phyloP scores from a whole-genome alignment of 2,797 vertebrate genomes.

The Mormyrus hasselquistii region DNA sequence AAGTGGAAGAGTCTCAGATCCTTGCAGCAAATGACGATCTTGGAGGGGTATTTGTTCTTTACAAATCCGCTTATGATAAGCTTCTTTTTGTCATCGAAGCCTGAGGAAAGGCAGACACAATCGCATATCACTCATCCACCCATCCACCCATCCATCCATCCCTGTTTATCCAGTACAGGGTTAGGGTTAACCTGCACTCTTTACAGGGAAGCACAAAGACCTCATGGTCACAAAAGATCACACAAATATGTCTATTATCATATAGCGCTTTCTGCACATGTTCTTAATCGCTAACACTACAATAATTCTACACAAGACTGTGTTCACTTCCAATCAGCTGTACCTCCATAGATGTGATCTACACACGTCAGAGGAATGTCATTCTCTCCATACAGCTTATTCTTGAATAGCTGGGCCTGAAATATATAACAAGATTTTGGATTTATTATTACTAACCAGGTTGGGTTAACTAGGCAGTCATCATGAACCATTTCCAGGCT shows the following conservation, averaged over 20 bases:
- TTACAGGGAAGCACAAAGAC: background rate
- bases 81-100: conserved; percentile 81
- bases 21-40: conserved; percentile 77
- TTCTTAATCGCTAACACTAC: background rate
- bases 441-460: background rate
- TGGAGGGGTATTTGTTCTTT: conserved; percentile 72
- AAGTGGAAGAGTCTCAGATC: conserved; percentile 80
- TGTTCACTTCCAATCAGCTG: background rate
- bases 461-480: background rate
- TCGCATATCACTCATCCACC: background rate
- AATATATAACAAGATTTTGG: conserved; percentile 25
- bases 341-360: conserved; percentile 81
- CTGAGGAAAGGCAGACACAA: conserved; percentile 47
- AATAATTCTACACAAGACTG: background rate
- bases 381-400: conserved; percentile 78
- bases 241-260: background rate
- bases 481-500: background rate
- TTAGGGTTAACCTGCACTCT: background rate
- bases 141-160: background rate
- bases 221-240: background rate
- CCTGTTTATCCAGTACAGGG: background rate
- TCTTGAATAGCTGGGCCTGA: conserved; percentile 70
- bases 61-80: conserved; percentile 57
- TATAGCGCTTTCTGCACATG: background rate
- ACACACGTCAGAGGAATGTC: conserved; percentile 79